These are phyloP conservation scores for Dyspetes luteomarginatus DNA, from an alignment of 2,888 invertebrate species.

Conservation along the genomic window DNA sequence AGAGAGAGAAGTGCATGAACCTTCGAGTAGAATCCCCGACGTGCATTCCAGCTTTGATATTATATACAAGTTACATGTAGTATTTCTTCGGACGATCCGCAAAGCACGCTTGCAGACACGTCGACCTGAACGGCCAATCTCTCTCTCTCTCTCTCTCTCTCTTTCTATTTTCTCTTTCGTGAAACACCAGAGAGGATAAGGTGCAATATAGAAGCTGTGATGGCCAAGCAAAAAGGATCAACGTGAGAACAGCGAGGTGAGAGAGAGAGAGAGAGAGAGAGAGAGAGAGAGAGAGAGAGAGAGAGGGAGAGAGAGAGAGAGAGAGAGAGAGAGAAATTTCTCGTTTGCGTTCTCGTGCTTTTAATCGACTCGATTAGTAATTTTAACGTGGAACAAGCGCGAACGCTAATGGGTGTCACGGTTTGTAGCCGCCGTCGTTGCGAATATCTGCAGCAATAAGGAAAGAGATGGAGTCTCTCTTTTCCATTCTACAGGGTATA, in stretches of 20 bases:
- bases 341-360: slow-evolving; percentile 53
- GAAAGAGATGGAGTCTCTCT: background rate
- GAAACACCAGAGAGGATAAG: slow-evolving; percentile 45
- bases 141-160: slow-evolving; percentile 10
- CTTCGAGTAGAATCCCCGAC: slow-evolving; percentile 37
- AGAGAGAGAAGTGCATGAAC: slow-evolving; percentile 16
- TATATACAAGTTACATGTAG: slow-evolving; percentile 33
- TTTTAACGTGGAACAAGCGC: slow-evolving; percentile 70
- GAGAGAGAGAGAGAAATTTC: slow-evolving; percentile 30
- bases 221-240: background rate
- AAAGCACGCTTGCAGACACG: slow-evolving; percentile 19
- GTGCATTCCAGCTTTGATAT: slow-evolving; percentile 56
- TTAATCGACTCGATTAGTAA: slow-evolving; percentile 77
- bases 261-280: background rate
- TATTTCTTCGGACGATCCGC: slow-evolving; percentile 43
- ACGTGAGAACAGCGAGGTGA: background rate
- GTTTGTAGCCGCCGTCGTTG: slow-evolving; percentile 52
- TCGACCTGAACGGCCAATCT: slow-evolving; percentile 41
- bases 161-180: background rate
- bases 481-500: slow-evolving; percentile 1
- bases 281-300: slow-evolving; percentile 36
- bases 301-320: slow-evolving; percentile 20
- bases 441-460: background rate
- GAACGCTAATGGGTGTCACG: slow-evolving; percentile 70
- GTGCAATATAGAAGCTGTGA: slow-evolving; percentile 31